These are phyloP conservation scores for Hypsibius dujardini DNA, from an alignment of 1,140 invertebrate species.

Conservation along the genomic window DNA sequence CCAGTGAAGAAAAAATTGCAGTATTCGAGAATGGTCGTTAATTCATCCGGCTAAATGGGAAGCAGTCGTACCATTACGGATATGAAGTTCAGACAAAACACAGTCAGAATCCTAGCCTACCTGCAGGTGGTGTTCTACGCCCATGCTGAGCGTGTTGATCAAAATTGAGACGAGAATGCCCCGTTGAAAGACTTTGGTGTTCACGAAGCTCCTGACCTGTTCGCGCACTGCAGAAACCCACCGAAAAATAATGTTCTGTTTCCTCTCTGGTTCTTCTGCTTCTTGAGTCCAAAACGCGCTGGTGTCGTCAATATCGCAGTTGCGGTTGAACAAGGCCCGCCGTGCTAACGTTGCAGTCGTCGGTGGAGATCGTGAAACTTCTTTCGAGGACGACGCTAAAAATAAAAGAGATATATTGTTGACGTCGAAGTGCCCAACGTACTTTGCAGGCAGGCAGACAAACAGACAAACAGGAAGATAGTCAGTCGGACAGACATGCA, in stretches of 20 bases:
- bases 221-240: conserved; percentile 16
- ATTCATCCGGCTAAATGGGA: conserved; percentile 54
- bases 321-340: conserved; percentile 11
- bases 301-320: conserved; percentile 16
- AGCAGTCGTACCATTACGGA: conserved; percentile 22
- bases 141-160: conserved; percentile 97
- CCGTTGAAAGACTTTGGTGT: conserved; percentile 65
- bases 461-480: too few species aligned
- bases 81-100: neutral
- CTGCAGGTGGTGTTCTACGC: conserved; percentile 93
- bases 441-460: too few species aligned
- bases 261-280: neutral
- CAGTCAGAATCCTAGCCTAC: conserved; percentile 32
- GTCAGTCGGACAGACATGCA: too few species aligned
- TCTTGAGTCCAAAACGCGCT: conserved; percentile 21
- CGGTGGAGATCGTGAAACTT: too few species aligned
- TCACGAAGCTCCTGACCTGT: conserved; percentile 30
- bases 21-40: conserved; percentile 83
- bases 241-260: conserved; percentile 4
- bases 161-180: conserved; percentile 91
- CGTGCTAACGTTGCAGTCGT: neutral
- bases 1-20: conserved; percentile 90
- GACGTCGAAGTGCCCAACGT: too few species aligned
- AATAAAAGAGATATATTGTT: too few species aligned
- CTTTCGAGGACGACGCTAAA: too few species aligned